A percentile compares a stretch with the other conserved stretches of the same genome.
These are phyloP conservation scores for Setophaga petechia DNA, from an alignment of 2,113 vertebrate genomes.

Conservation along the genomic window DNA sequence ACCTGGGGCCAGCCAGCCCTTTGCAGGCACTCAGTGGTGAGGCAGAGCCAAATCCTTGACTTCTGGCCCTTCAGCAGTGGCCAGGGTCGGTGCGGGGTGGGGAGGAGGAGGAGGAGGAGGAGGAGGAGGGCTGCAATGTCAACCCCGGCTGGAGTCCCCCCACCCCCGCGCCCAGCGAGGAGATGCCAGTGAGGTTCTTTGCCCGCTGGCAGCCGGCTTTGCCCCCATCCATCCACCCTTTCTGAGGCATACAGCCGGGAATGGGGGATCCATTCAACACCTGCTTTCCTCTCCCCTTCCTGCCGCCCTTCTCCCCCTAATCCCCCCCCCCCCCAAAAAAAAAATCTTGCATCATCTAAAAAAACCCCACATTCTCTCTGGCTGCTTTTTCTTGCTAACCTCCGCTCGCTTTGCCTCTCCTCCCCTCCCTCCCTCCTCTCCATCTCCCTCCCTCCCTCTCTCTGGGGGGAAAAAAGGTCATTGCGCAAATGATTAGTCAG, in stretches of 20 bases:
- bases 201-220: background rate
- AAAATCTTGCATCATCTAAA: background rate
- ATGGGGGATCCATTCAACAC: background rate
- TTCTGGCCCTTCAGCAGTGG: background rate
- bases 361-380: slow-evolving; percentile 35
- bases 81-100: background rate
- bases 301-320: background rate
- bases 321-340: background rate
- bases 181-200: background rate
- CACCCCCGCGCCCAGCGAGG: background rate
- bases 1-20: background rate
- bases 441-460: slow-evolving; percentile 76
- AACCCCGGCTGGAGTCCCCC: background rate
- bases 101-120: background rate
- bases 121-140: background rate
- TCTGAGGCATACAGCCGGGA: background rate
- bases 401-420: slow-evolving; percentile 62
- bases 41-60: slow-evolving; percentile 50
- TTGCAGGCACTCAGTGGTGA: background rate
- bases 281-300: background rate
- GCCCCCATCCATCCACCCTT: background rate
- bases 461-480: slow-evolving; percentile 93
- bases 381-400: slow-evolving; percentile 71
- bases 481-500: slow-evolving; percentile 96
- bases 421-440: slow-evolving; percentile 59